Evolutionary conservation across 2,888 invertebrate genomes (phyloP), one percentile per base, ranked within the genome.

Genomic region (Philereme vetulata): DNA sequence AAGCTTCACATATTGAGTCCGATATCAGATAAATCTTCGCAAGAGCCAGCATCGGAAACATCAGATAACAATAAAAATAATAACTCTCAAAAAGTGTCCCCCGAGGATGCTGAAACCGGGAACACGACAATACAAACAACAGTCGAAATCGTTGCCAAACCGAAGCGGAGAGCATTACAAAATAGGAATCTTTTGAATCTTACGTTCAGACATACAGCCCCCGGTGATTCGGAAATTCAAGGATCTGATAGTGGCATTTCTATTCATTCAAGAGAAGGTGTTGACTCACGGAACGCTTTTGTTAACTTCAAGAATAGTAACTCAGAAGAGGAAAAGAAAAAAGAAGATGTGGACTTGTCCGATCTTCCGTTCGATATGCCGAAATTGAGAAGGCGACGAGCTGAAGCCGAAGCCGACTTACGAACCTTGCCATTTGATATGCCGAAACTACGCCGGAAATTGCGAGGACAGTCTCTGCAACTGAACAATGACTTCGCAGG

Each of bases 361-460:
- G 96, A 97, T 88, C 93, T 97, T 70, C 97, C 97, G 2, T 97
- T 97, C 75, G 97, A 97, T 75, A 97, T 97, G 97, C 97, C 97
- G 51, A 97, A 97, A 83, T 85, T 97, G 68, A 93, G 97, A 60
- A 93, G 97, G 65, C 93, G 95, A 74, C 87, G 95, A 60, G 93
- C 95, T 72, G 95, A 95, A 76, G 96, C 96, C 55, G 96, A 96
- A 69, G 96, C 96, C 46, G 97, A 97, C 80, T 89, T 97, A 53
- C 93, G 96, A 66, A 95, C 97, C 81, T 93, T 97, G 78, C 97
- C 97, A 58, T 97, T 97, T 82, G 97, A 97, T 82, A 97, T 97
- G 97, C 97, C 97, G 36, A 97, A 97, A 86, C 88, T 97, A 60
- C 93, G 96, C 65, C 92, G 97, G 54, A 94, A 96, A 67, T 86